Conservation (phyloP, 1,140 invertebrate genomes). For the Neodiprion pinetum region DNA sequence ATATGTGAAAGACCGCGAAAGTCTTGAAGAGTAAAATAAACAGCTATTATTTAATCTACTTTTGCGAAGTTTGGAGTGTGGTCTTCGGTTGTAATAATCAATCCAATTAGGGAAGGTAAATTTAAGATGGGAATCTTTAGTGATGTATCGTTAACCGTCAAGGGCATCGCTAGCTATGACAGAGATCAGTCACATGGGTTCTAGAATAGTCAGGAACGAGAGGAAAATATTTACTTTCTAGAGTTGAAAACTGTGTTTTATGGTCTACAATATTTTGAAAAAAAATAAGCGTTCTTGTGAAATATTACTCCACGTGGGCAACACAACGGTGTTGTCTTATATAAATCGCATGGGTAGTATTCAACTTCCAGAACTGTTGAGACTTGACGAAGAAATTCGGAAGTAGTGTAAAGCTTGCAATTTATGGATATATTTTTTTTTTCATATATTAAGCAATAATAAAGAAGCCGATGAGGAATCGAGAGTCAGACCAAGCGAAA, state of each 20-base stretch:
- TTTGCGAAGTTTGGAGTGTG: too few relatives aligned
- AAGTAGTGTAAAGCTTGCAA: slow-evolving; percentile 33
- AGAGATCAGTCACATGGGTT: slow-evolving; percentile 30
- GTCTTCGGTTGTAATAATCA: neutral
- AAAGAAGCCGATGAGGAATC: slow-evolving; percentile 30
- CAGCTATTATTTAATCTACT: too few relatives aligned
- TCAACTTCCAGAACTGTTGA: slow-evolving; percentile 30
- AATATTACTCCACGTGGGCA: slow-evolving; percentile 15
- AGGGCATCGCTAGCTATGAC: slow-evolving; percentile 28
- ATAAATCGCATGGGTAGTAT: slow-evolving; percentile 35
- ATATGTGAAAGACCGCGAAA: too few relatives aligned
- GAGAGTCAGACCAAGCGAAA: slow-evolving; percentile 14
- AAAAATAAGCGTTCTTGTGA: slow-evolving; percentile 8
- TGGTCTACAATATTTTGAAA: slow-evolving; percentile 38
- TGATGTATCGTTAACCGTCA: slow-evolving; percentile 34
- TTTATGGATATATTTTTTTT: slow-evolving; percentile 32
- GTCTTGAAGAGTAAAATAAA: too few relatives aligned
- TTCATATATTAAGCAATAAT: slow-evolving; percentile 28
- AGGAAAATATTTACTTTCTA: slow-evolving; percentile 38
- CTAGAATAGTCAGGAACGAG: slow-evolving; percentile 29
- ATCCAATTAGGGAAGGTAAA: slow-evolving; percentile 22
- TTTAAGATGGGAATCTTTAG: slow-evolving; percentile 36
- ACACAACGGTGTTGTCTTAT: slow-evolving; percentile 33
- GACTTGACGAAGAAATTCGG: slow-evolving; percentile 26
- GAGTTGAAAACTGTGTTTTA: slow-evolving; percentile 37